Conservation (phyloP, 2,888 invertebrate species). For the Tanypteryx hageni region DNA sequence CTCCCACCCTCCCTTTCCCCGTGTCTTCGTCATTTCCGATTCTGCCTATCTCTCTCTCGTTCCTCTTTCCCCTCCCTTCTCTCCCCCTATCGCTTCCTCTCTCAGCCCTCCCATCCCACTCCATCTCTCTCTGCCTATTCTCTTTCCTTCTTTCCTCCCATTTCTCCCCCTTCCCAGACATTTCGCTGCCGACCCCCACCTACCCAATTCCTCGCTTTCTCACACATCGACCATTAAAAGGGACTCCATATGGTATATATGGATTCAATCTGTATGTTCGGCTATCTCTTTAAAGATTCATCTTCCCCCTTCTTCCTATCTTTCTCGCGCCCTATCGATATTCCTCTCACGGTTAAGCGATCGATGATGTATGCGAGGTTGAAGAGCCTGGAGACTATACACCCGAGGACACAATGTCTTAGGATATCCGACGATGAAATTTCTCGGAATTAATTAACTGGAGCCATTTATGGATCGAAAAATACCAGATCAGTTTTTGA, state of each 20-base stretch:
- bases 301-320: not conserved
- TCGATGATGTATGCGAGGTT: not conserved
- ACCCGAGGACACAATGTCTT: not conserved
- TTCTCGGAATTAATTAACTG: not conserved
- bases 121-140: not conserved
- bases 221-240: slow-evolving; percentile 14
- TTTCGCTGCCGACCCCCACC: not conserved
- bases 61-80: not conserved
- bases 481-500: not conserved
- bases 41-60: not conserved
- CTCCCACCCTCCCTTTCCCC: not conserved
- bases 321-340: not conserved
- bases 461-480: not conserved
- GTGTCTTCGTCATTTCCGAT: not conserved
- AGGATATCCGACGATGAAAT: not conserved
- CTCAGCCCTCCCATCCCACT: not conserved
- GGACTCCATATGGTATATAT: slow-evolving; percentile 24
- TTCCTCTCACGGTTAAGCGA: not conserved
- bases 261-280: not conserved
- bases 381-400: not conserved
- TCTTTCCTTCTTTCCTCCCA: not conserved
- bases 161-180: not conserved
- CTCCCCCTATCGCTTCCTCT: not conserved
- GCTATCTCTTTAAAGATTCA: slow-evolving; percentile 28
- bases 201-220: not conserved